phyloP scores from a whole-genome alignment of 2,113 vertebrate species.

The Asarcornis scutulata region DNA sequence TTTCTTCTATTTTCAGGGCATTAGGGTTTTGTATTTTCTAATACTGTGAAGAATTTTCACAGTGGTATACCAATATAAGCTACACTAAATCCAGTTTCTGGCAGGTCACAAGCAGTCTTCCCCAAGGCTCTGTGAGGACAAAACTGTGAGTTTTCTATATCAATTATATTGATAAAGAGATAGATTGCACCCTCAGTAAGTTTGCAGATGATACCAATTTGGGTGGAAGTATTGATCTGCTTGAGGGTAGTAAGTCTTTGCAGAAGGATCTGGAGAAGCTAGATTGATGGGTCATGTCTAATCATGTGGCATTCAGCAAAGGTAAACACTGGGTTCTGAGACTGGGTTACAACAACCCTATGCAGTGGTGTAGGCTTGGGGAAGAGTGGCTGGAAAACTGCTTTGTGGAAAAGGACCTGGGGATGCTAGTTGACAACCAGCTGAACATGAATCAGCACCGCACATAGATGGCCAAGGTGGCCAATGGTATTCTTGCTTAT shows the following conservation, averaged over 20 bases:
- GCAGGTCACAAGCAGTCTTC: background rate
- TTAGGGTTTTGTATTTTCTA: background rate
- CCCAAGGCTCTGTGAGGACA: background rate
- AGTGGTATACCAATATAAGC: background rate
- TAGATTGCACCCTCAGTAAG: background rate
- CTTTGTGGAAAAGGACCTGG: background rate
- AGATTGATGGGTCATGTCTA: background rate
- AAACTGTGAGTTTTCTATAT: no score
- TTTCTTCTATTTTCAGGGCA: background rate
- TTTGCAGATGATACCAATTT: background rate
- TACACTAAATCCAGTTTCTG: background rate
- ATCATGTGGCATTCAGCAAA: background rate
- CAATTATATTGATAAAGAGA: background rate
- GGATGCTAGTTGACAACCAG: background rate
- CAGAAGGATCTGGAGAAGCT: background rate
- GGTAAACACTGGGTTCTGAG: background rate
- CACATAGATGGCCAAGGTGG: background rate
- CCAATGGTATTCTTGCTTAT: background rate
- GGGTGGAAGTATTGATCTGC: background rate
- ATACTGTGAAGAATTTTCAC: background rate
- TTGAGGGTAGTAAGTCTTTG: background rate
- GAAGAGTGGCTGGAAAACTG: background rate
- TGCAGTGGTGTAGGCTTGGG: background rate
- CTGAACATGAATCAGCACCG: background rate
- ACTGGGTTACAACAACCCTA: background rate